phyloP scores from a whole-genome alignment of 2,113 vertebrate species.

The Chinchilla lanigera region DNA sequence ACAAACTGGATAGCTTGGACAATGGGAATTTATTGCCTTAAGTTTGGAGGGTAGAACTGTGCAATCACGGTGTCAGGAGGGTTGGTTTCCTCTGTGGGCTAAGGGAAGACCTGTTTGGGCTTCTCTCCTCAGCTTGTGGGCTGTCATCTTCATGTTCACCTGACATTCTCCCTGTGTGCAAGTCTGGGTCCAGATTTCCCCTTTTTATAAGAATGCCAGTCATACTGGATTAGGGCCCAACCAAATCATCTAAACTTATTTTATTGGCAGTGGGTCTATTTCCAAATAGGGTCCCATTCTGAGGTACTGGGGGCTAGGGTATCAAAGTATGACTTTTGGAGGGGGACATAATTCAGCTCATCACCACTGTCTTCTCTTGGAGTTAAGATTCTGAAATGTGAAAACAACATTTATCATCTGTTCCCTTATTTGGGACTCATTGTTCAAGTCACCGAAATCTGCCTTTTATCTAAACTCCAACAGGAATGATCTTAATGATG shows the following conservation, averaged over 20 bases:
- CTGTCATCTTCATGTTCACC: neutral
- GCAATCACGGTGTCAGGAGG: neutral
- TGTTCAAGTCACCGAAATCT: neutral
- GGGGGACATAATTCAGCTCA: neutral
- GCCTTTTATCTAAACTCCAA: neutral
- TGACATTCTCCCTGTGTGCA: neutral
- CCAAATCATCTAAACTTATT: neutral
- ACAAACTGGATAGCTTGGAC: neutral
- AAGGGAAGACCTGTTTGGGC: neutral
- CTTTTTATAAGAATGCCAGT: neutral
- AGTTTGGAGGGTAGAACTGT: neutral
- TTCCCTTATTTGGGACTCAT: neutral
- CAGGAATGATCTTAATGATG: neutral
- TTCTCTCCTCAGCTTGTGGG: neutral
- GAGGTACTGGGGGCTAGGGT: neutral
- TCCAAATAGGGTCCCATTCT: neutral
- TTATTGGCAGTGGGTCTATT: neutral
- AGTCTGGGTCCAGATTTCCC: neutral
- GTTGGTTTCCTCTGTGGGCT: neutral
- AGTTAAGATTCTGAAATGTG: slow-evolving; percentile 21
- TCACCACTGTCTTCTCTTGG: neutral
- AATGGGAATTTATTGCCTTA: neutral
- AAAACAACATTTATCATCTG: neutral
- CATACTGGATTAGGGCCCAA: neutral
- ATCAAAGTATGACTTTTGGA: neutral